phyloP scores from a whole-genome alignment of 2,113 vertebrate genomes.

The crab-eating macaque (Macaca fascicularis) region DNA sequence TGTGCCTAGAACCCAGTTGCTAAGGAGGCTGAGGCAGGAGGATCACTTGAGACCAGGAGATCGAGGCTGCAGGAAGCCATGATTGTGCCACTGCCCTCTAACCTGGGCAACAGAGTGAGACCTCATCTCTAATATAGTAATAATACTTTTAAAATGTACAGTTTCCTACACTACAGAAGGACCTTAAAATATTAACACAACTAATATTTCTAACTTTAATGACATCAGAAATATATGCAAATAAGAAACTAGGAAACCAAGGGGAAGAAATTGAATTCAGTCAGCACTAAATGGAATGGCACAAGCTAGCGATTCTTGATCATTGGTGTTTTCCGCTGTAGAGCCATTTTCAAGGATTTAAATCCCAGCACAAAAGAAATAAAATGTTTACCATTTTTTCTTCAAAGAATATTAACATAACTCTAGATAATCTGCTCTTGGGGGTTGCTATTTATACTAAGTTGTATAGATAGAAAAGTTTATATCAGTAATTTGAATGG shows the following conservation, averaged over 20 bases:
- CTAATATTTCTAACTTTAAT: background rate
- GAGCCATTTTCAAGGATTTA: background rate
- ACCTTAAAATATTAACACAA: background rate
- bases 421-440: background rate
- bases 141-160: too few species aligned
- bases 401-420: background rate
- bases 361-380: constrained; percentile 11
- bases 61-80: too few species aligned
- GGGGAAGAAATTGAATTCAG: background rate
- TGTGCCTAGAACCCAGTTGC: too few species aligned
- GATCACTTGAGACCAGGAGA: too few species aligned
- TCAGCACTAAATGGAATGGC: background rate
- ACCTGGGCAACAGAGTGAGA: too few species aligned
- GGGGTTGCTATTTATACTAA: background rate
- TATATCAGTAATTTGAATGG: background rate
- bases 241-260: background rate
- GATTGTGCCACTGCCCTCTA: too few species aligned
- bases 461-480: background rate
- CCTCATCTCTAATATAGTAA: too few species aligned
- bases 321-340: background rate
- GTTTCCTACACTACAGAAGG: background rate
- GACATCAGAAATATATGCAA: constrained; percentile 30
- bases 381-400: background rate
- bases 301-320: background rate
- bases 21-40: too few species aligned